Percentiles rank a stretch among this genome's conserved stretches.
phyloP scores from a whole-genome alignment of 2,113 vertebrate species.

The Festucalex cinctus region DNA sequence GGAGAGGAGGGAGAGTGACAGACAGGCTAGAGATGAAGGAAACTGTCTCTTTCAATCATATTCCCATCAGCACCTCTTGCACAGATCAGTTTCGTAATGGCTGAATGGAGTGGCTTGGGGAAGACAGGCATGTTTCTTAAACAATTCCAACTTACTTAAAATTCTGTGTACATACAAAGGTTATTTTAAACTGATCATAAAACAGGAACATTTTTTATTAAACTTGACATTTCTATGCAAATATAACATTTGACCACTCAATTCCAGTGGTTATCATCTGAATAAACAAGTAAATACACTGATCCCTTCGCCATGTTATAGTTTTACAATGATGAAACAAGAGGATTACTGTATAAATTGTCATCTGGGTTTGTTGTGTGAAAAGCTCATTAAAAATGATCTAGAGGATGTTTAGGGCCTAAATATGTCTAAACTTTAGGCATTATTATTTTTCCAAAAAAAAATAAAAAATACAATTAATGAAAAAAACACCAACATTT shows the following conservation, averaged over 20 bases:
- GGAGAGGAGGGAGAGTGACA: not conserved
- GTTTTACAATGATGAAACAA: not conserved
- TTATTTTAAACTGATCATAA: too few species aligned
- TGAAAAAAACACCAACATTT: too few species aligned
- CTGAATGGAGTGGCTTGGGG: not conserved
- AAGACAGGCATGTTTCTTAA: conserved; percentile 4
- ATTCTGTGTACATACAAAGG: too few species aligned
- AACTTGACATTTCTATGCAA: not conserved
- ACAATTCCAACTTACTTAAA: not conserved
- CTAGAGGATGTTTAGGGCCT: too few species aligned
- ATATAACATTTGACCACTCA: not conserved
- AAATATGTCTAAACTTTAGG: too few species aligned
- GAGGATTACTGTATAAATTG: not conserved
- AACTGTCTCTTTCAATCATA: conserved; percentile 6
- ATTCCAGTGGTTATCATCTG: not conserved
- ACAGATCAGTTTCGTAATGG: conserved; percentile 16
- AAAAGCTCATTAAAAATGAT: too few species aligned
- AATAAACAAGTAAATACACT: conserved; percentile 9
- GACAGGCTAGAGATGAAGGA: conserved; percentile 9
- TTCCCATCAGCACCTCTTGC: not conserved
- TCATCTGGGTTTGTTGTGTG: too few species aligned
- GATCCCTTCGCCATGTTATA: not conserved
- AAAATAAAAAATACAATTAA: too few species aligned
- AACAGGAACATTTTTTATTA: too few species aligned
- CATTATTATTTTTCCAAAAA: too few species aligned